phyloP scores from a whole-genome alignment of 2,888 invertebrate species.

The Volucella inanis region DNA sequence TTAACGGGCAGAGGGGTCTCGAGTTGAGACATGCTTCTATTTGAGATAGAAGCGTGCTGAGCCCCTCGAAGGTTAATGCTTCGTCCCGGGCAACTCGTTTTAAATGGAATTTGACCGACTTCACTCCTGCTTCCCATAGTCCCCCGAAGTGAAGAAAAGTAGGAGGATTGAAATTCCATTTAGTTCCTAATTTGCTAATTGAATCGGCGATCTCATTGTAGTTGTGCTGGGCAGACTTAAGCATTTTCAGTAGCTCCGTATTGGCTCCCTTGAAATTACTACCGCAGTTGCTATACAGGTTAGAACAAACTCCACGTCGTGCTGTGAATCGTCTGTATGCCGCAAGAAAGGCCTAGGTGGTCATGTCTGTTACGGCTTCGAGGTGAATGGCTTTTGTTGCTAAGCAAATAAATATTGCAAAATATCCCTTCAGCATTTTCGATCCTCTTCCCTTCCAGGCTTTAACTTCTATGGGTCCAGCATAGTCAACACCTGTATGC shows the following conservation, averaged over 20 bases:
- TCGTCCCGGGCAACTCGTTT: too few species aligned
- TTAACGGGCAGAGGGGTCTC: not conserved
- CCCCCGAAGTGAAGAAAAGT: not conserved
- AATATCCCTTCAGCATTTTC: not conserved
- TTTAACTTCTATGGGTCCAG: not conserved
- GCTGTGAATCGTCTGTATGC: too few species aligned
- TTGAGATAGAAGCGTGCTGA: not conserved
- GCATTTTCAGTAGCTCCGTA: too few species aligned
- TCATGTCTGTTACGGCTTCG: slow-evolving; percentile 2
- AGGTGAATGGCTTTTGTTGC: slow-evolving; percentile 7
- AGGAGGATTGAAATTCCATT: too few species aligned
- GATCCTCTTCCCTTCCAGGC: not conserved
- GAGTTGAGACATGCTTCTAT: slow-evolving; percentile 3
- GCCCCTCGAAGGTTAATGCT: not conserved
- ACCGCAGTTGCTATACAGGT: slow-evolving; percentile 4
- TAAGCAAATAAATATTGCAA: too few species aligned
- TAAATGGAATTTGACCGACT: too few species aligned
- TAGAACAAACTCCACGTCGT: too few species aligned
- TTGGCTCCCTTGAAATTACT: not conserved
- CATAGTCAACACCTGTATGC: slow-evolving; percentile 5
- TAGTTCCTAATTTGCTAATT: not conserved
- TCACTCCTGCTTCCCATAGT: too few species aligned
- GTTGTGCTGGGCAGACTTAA: too few species aligned
- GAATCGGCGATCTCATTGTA: not conserved
- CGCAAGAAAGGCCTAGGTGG: not conserved